These are phyloP conservation scores for Dreissena polymorpha DNA, from an alignment of 1,140 invertebrate genomes.

Conservation along the genomic window DNA sequence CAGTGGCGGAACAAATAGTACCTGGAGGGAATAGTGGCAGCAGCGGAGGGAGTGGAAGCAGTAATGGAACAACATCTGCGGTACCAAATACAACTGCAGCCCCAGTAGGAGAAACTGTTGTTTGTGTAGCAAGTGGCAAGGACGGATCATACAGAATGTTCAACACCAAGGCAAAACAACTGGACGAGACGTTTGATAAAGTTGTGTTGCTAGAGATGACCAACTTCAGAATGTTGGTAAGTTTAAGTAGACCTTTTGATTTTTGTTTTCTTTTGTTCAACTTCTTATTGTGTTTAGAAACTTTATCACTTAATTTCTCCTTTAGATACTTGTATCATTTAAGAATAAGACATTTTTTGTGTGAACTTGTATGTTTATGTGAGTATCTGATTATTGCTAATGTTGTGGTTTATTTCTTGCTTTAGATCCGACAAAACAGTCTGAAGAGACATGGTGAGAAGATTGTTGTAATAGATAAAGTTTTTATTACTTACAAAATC, in stretches of 20 bases:
- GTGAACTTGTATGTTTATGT: not conserved
- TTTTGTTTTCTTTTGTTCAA: not conserved
- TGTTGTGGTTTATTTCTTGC: not conserved
- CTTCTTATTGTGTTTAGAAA: no score
- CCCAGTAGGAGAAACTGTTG: constrained; percentile 5
- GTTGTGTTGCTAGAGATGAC: constrained; percentile 34
- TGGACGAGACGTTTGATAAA: constrained; percentile 25
- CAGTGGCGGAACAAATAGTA: not conserved
- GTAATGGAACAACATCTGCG: not conserved
- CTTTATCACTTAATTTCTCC: no score
- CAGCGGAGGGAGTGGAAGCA: not conserved
- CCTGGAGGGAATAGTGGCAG: not conserved
- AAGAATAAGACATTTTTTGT: not conserved
- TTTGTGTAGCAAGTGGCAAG: constrained; percentile 25
- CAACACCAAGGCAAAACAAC: constrained; percentile 29
- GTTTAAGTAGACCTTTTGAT: constrained; percentile 5
- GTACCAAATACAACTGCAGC: not conserved
- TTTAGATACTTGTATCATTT: not conserved
- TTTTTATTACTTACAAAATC: constrained; percentile 27
- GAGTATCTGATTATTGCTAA: not conserved
- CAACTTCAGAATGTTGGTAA: constrained; percentile 42
- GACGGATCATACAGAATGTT: constrained; percentile 38
- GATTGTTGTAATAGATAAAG: constrained; percentile 28
- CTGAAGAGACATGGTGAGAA: constrained; percentile 25
- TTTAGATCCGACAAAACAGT: constrained; percentile 37